Evolutionary conservation across 2,113 vertebrate genomes (phyloP).

Genomic region (Phalacrocorax pelagicus): DNA sequence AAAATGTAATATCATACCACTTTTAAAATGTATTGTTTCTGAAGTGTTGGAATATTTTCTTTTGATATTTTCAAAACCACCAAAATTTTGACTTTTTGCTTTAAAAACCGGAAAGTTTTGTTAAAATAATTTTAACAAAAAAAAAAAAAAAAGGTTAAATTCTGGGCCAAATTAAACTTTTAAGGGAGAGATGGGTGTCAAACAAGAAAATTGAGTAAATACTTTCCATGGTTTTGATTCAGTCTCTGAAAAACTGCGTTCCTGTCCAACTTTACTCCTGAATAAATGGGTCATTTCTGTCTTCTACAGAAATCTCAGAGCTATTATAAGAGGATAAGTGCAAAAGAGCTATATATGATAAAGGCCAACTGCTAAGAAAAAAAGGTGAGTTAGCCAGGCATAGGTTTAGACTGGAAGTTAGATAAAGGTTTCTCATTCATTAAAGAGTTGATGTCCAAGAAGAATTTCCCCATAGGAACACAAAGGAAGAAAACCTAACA

Average conservation of each 20-base stretch:
- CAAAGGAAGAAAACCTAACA: not conserved
- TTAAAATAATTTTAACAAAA: not conserved
- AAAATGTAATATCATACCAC: not conserved
- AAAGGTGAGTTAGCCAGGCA: not conserved
- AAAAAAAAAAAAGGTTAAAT: not conserved
- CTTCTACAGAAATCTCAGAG: not conserved
- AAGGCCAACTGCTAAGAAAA: not conserved
- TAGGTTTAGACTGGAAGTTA: not conserved
- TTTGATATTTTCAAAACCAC: not conserved
- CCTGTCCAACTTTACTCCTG: not conserved
- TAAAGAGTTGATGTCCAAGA: not conserved
- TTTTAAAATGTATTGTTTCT: not conserved
- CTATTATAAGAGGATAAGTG: not conserved
- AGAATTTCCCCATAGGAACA: not conserved
- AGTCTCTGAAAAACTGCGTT: not conserved
- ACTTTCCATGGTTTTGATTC: not conserved
- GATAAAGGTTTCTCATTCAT: not conserved
- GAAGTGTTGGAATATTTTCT: not conserved
- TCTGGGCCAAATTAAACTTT: not conserved
- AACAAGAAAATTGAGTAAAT: not conserved
- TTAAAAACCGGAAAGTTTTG: not conserved
- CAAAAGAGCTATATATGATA: not conserved
- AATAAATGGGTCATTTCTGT: not conserved
- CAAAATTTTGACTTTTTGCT: not conserved
- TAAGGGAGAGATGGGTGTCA: not conserved